Base-by-base conservation (phyloP, 2,888 invertebrate species). In the Omphaloscelis lunosa region DNA sequence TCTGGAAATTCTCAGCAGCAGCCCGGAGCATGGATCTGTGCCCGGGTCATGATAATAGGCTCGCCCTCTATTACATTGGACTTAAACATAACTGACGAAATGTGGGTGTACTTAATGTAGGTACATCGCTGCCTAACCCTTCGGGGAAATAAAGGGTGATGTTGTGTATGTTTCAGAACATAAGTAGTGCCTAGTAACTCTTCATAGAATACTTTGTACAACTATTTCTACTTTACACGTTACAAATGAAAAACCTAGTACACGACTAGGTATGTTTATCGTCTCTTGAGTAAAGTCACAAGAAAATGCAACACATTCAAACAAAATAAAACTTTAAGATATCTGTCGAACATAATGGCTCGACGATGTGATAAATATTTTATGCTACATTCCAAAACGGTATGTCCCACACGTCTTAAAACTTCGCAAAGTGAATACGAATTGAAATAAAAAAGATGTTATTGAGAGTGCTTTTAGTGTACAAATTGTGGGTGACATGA, bases 301-400 rank as follows among this genome's bases (percentile, higher is more conserved):
- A 74, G 39, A 56, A 70, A 75, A 29, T 58, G 61, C 70, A 81
- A 81, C 29, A 45, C 59, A 39, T 83, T 61, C 5, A 62, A 75
- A 67, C 79, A 41, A 68, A 70, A 71, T 74, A 23, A 72, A 65
- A 65, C 63, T 78, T 73, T 34, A 51, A 69, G 27, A 45, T 45
- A 66, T 62, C 63, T 56, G 61, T 79, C 61, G 20, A 78, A 63
- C 56, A 62, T 68, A 70, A 76, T 63, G 53, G 27, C 61, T 58
- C 39, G 8, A 63, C 48, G 58, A 71, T 27, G 39, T 72, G 51
- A 79, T 78, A 78, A 78, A 84, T 80, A 77, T 73, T 70, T 56
- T 23, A 76, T 59, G 79, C 45, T 29, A n/a, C 53, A 29, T 56
- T 73, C 58, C 17, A 72, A 77, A 85, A 78, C 73, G 51, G 70